A percentile compares a stretch with the other conserved stretches of the same genome.
Conservation (phyloP, 2,888 invertebrate genomes). For the Pachydiplax longipennis region DNA sequence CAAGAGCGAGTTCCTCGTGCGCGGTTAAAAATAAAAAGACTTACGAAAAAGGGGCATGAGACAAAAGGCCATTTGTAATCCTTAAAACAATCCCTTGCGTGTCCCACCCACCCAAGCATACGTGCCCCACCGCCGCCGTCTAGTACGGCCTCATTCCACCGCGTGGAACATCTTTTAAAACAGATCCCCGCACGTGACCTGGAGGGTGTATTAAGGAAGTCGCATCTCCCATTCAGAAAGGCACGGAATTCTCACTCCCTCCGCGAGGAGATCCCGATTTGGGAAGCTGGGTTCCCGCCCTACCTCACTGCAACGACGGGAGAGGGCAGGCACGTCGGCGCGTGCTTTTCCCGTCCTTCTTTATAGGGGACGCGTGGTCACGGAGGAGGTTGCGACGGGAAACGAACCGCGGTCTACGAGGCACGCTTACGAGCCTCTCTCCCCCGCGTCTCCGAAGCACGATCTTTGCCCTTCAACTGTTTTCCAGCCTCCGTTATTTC, state of each 20-base stretch:
- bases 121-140: neutral
- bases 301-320: slow-evolving; percentile 8
- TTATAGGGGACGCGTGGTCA: neutral
- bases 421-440: neutral
- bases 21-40: neutral
- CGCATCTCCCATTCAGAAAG: neutral
- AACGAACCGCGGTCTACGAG: neutral
- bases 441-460: neutral
- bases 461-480: neutral
- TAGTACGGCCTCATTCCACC: neutral
- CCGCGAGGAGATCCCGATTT: neutral
- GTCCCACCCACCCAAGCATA: neutral
- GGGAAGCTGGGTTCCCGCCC: slow-evolving; percentile 20
- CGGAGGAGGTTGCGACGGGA: neutral
- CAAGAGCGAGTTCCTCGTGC: neutral
- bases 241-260: neutral
- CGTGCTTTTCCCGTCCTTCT: neutral
- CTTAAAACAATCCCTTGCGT: neutral
- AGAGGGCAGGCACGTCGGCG: slow-evolving; percentile 19
- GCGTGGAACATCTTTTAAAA: slow-evolving; percentile 1
- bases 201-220: neutral
- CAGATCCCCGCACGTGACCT: neutral
- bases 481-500: neutral
- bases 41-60: neutral
- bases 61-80: slow-evolving; percentile 17